Conservation (phyloP, 2,797 vertebrate species). For the Halcyon leucocephala region DNA sequence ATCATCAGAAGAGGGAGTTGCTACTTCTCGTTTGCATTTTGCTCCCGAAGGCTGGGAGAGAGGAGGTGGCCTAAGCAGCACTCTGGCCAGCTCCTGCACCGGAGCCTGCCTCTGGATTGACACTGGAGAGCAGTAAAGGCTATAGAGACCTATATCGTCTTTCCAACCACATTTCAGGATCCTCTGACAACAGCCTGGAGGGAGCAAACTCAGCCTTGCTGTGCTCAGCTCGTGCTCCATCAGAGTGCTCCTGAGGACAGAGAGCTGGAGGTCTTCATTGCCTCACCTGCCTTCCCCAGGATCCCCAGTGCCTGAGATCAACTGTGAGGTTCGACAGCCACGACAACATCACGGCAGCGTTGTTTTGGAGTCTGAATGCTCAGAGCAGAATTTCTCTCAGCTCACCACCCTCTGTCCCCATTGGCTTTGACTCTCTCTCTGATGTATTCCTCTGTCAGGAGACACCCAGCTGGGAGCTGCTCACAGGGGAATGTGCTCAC, state of each 20-base stretch:
- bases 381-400: neutral
- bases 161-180: neutral
- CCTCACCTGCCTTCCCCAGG: neutral
- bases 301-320: neutral
- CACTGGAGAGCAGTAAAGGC: neutral
- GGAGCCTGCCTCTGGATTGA: neutral
- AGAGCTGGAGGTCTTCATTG: neutral
- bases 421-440: neutral
- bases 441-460: neutral
- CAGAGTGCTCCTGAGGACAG: neutral
- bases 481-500: neutral
- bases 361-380: neutral
- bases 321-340: neutral
- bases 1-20: neutral
- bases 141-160: no score
- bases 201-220: neutral
- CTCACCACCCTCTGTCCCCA: neutral
- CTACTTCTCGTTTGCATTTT: neutral
- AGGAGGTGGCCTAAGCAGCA: neutral
- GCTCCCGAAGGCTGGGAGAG: accelerated
- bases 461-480: neutral
- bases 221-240: neutral
- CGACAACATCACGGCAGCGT: neutral
- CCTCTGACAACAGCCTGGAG: neutral
- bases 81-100: neutral